A percentile compares a stretch with the other conserved stretches of the same genome.
Conservation (phyloP, 2,888 invertebrate genomes). For the Dryococelus australis region DNA sequence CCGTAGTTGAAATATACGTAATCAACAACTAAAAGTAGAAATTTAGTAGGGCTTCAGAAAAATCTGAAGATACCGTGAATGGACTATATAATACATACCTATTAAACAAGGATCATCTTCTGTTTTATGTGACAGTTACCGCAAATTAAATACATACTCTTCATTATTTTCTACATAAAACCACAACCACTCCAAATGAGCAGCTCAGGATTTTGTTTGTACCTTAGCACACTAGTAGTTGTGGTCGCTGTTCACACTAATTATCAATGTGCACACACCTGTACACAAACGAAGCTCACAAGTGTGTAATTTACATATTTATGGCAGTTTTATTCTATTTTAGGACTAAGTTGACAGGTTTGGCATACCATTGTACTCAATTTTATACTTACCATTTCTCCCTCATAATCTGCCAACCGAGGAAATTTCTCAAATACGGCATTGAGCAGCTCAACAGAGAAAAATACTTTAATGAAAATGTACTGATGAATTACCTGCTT, state of each 20-base stretch:
- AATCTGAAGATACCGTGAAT: too few species aligned
- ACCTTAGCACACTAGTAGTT: not conserved
- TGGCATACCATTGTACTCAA: not conserved
- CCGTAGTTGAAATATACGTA: too few species aligned
- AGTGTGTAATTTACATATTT: not conserved
- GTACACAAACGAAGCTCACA: not conserved
- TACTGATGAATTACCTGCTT: slow-evolving; percentile 40
- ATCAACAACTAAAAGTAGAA: too few species aligned
- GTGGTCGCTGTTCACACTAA: not conserved
- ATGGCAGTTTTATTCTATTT: not conserved
- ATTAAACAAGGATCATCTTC: too few species aligned
- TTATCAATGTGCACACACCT: too few species aligned
- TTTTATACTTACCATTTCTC: not conserved
- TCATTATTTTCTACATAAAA: too few species aligned
- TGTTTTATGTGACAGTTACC: too few species aligned
- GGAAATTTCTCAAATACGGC: not conserved
- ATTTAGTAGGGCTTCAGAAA: too few species aligned
- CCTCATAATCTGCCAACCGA: not conserved
- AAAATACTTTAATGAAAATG: slow-evolving; percentile 19
- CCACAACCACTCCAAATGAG: too few species aligned
- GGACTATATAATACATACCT: too few species aligned
- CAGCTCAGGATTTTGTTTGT: not conserved
- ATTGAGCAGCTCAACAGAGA: slow-evolving; percentile 38
- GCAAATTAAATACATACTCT: too few species aligned
- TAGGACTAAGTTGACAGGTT: not conserved